Base-by-base conservation (phyloP, 2,797 vertebrate species). In the Hydrolagus colliei region DNA sequence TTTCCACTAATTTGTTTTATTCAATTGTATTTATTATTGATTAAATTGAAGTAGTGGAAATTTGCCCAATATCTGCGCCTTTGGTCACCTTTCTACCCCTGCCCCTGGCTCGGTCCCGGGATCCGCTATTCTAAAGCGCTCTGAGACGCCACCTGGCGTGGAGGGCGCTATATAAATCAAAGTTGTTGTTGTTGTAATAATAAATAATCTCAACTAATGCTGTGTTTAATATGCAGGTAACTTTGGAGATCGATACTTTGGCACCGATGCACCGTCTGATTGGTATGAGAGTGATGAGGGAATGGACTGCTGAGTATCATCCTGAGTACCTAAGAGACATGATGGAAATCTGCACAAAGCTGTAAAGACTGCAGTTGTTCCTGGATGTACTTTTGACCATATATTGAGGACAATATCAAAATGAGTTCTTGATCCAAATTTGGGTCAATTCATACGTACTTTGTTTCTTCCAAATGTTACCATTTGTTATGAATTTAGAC, bases 221-320 rank as follows among this genome's bases (percentile, higher is more conserved):
- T 86, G 6, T 52, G 6, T 52, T 62, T 71, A n/a, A 77, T 12
- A 11, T 71, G 16, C 88, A 97, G 96, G 96, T 89, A 97, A 97
- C 88, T 97, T 97, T 14, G 96, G 96, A 6, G 96, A 97, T 89
- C 93, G 96, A 80, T 97, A 95, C 92, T 97, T 97, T 0, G 96
- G 96, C 88, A 97, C 96, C 0, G 96, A 97, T 0, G 94, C 94
- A 63, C 94, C 96, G 0, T 93, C 95, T 0, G 94, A 94, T 88
- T 95, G 93, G 90, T 94, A 93, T 13, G 96, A 96, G 73, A 94
- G 92, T 0, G 96, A 96, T 4, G 94, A 95, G 10, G 89, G 91
- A 86, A 93, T 94, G 94, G 95, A 96, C 88, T 93, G 91, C 93
- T 96, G 88, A 92, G 14, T 67, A 2, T 35, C 27, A 18, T 20